Evolutionary conservation across 2,888 invertebrate genomes (phyloP).

Genomic region (Chironomus riparius): DNA sequence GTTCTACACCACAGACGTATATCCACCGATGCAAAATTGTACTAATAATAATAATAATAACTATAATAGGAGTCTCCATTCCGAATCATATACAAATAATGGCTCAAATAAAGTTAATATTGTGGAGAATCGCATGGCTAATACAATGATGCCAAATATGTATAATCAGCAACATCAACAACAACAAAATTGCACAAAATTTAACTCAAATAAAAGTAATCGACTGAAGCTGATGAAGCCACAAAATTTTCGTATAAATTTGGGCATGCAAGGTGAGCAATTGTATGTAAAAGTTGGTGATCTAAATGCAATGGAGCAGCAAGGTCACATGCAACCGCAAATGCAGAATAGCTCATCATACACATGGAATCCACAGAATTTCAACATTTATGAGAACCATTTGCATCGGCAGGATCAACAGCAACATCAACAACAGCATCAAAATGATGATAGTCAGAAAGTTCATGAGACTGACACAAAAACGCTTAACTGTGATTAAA

Average conservation of each 20-base stretch:
- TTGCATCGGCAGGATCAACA: constrained; percentile 17
- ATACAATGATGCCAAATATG: constrained; percentile 30
- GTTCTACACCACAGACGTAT: constrained; percentile 34
- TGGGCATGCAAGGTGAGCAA: constrained; percentile 31
- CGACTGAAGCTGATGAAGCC: constrained; percentile 34
- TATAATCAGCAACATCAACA: constrained; percentile 18
- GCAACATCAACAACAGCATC: background rate
- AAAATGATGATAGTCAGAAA: background rate
- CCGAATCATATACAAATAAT: constrained; percentile 60
- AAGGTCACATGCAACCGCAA: background rate
- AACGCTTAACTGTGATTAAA: constrained; percentile 24
- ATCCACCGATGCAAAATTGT: constrained; percentile 30
- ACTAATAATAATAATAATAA: constrained; percentile 48
- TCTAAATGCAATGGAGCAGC: constrained; percentile 24
- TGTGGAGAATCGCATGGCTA: constrained; percentile 42
- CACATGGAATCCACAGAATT: constrained; percentile 26
- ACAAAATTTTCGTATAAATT: constrained; percentile 34
- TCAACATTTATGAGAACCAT: constrained; percentile 24
- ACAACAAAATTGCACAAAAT: background rate
- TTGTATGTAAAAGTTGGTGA: constrained; percentile 42
- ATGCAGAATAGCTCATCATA: background rate
- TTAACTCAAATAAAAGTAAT: constrained; percentile 31
- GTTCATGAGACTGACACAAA: constrained; percentile 21
- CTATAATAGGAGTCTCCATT: constrained; percentile 60
- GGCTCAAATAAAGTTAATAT: constrained; percentile 39